A percentile compares a stretch with the other conserved stretches of the same genome.
These are phyloP conservation scores for Agrotis exclamationis DNA, from an alignment of 2,888 invertebrate species.

Conservation along the genomic window DNA sequence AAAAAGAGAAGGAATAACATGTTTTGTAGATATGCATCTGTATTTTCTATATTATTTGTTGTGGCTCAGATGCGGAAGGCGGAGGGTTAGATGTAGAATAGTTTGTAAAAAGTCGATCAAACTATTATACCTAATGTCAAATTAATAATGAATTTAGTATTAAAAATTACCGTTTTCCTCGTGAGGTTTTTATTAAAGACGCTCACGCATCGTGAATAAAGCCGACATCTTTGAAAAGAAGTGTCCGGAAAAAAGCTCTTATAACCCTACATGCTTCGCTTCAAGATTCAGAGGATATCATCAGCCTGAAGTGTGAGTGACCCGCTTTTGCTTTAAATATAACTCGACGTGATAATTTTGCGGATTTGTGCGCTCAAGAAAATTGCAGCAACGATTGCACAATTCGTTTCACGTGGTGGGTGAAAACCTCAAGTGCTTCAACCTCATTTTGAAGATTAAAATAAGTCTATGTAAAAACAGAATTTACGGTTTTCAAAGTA, in stretches of 20 bases:
- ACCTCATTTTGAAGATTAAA: slow-evolving; percentile 42
- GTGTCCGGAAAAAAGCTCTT: background rate
- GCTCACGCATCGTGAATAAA: background rate
- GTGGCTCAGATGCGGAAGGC: background rate
- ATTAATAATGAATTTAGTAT: background rate
- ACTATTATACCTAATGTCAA: background rate
- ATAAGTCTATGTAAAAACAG: slow-evolving; percentile 29
- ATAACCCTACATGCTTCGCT: slow-evolving; percentile 37
- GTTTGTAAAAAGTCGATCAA: background rate
- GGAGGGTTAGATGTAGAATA: background rate
- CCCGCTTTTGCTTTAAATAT: slow-evolving; percentile 62
- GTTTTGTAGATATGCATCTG: slow-evolving; percentile 13
- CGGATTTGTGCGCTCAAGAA: slow-evolving; percentile 44
- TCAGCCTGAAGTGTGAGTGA: slow-evolving; percentile 52
- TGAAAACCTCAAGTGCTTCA: slow-evolving; percentile 30
- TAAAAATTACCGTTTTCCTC: background rate
- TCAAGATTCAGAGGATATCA: slow-evolving; percentile 42
- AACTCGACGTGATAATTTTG: slow-evolving; percentile 57
- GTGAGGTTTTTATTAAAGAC: background rate
- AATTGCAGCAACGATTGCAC: slow-evolving; percentile 56
- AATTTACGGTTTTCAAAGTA: slow-evolving; percentile 8
- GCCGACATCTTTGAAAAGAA: background rate
- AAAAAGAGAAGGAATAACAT: slow-evolving; percentile 16
- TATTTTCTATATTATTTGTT: slow-evolving; percentile 16
- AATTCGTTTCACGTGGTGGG: slow-evolving; percentile 57